A percentile compares a stretch with the other conserved stretches of the same genome.
Evolutionary conservation across 2,797 vertebrate genomes (phyloP).

Genomic region (Muraenolepis orangiensis): DNA sequence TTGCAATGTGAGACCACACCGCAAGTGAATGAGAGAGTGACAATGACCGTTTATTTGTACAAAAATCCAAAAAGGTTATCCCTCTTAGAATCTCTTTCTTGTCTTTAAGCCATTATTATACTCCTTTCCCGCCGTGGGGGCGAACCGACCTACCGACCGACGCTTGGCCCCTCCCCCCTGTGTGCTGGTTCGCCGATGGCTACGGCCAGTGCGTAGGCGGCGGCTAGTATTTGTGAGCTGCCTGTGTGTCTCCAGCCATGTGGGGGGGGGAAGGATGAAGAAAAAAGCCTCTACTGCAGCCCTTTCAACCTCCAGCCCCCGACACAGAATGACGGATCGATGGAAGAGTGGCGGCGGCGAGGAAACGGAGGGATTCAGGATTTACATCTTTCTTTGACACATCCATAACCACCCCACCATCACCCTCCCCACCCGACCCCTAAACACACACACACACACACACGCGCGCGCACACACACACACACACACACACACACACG

Average conservation of each 20-base stretch:
- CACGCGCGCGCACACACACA: constrained; percentile 5
- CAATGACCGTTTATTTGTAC: not conserved
- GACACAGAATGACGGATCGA: constrained; percentile 62
- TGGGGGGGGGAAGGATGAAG: not conserved
- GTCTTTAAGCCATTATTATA: not conserved
- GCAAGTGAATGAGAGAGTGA: not conserved
- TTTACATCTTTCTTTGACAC: constrained; percentile 71
- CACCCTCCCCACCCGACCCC: constrained; percentile 18
- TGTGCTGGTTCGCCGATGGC: no score
- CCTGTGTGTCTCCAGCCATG: not conserved
- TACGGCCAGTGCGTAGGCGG: not conserved
- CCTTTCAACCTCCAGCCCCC: constrained; percentile 23
- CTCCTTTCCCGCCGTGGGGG: not conserved
- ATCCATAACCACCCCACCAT: constrained; percentile 53
- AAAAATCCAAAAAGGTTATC: no score
- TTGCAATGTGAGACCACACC: not conserved
- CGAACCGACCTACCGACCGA: not conserved
- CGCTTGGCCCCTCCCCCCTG: not conserved
- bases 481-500: constrained; percentile 8
- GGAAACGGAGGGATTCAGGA: constrained; percentile 65
- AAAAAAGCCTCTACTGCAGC: not conserved
- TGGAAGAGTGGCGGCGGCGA: constrained; percentile 61
- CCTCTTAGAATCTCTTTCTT: no score
- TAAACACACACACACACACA: constrained; percentile 5
- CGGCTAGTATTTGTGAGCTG: no score